phyloP scores from a whole-genome alignment of 2,797 vertebrate species.

The Gouania willdenowi region DNA sequence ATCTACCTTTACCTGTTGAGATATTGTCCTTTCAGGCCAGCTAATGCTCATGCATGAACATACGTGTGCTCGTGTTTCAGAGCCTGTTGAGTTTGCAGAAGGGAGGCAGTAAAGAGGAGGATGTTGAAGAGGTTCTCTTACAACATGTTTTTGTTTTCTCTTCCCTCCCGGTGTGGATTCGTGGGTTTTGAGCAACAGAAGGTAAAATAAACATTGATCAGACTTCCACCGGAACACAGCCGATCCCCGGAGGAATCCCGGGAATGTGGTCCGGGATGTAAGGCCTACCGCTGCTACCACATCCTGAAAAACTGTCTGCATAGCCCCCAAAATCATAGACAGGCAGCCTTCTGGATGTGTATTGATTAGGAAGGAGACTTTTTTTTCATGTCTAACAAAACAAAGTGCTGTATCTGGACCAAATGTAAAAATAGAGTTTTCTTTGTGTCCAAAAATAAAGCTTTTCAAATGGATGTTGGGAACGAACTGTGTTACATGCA shows the following conservation, averaged over 20 bases:
- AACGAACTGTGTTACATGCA: too few species aligned
- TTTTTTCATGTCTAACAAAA: background rate
- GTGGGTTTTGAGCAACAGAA: conserved; percentile 67
- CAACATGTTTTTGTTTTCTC: conserved; percentile 71
- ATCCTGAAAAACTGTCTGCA: conserved; percentile 58
- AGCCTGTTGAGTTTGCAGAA: conserved; percentile 12
- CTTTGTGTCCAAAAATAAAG: too few species aligned
- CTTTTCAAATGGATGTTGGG: too few species aligned
- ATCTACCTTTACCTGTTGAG: too few species aligned
- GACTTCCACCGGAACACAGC: conserved; percentile 71
- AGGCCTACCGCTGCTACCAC: conserved; percentile 61
- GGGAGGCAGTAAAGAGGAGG: conserved; percentile 53
- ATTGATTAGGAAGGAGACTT: background rate
- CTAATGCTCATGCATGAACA: too few species aligned
- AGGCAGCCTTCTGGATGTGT: conserved; percentile 1
- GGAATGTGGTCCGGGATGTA: conserved; percentile 65
- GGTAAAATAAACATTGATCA: conserved; percentile 76
- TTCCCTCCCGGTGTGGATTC: conserved; percentile 64
- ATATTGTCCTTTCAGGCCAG: too few species aligned
- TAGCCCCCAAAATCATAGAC: conserved; percentile 16
- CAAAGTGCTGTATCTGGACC: background rate
- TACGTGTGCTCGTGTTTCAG: conserved; percentile 12
- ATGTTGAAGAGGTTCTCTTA: conserved; percentile 67
- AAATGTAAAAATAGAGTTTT: too few species aligned
- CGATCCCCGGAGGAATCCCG: conserved; percentile 69